Percentiles rank a stretch among this genome's conserved stretches.
Evolutionary conservation across 2,113 vertebrate genomes (phyloP).

Genomic region (Dipodomys merriami): DNA sequence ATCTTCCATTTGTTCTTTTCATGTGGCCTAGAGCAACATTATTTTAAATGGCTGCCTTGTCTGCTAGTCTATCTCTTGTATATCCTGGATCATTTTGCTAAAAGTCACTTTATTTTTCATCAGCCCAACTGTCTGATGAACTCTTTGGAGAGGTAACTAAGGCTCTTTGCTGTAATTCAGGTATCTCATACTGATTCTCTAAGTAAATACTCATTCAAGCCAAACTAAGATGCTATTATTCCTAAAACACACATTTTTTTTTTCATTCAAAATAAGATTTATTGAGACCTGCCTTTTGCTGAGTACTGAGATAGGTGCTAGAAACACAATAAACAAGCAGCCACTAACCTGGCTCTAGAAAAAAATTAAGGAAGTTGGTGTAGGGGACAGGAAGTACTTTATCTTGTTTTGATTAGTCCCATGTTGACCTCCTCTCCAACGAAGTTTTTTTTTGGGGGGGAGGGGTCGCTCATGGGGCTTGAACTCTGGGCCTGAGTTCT

Average conservation of each 20-base stretch:
- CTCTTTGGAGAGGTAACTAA: not conserved
- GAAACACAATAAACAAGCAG: not conserved
- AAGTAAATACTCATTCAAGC: not conserved
- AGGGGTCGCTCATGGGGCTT: no score
- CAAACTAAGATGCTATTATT: constrained; percentile 34
- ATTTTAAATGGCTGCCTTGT: not conserved
- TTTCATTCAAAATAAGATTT: not conserved
- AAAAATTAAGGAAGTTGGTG: not conserved
- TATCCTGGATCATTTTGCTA: not conserved
- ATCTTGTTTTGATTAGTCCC: not conserved
- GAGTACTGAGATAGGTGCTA: not conserved
- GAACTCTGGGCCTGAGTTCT: no score
- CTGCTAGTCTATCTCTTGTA: not conserved
- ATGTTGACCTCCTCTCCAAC: not conserved
- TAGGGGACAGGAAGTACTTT: not conserved
- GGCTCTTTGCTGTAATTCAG: not conserved
- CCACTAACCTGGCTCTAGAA: not conserved
- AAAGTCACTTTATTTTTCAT: constrained; percentile 11
- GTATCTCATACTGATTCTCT: not conserved
- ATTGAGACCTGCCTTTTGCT: not conserved
- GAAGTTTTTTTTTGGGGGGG: not conserved
- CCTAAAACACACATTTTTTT: not conserved
- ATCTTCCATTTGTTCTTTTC: not conserved
- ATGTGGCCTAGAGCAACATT: not conserved
- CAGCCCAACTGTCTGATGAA: not conserved